A percentile compares a stretch with the other conserved stretches of the same genome.
phyloP scores from a whole-genome alignment of 2,888 invertebrate species.

The Aspidiotus rigidus region DNA sequence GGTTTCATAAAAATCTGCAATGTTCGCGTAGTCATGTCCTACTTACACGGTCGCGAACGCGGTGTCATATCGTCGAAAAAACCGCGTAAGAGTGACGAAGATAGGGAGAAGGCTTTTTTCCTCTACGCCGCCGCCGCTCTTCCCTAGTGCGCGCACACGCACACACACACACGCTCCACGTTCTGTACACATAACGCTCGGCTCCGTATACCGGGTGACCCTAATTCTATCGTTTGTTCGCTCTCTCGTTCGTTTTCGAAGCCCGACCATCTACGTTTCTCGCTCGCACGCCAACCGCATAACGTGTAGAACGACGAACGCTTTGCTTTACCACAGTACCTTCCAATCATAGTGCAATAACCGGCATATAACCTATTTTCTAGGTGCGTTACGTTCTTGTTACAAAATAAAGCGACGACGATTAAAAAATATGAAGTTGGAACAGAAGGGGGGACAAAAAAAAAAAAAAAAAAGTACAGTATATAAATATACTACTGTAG shows the following conservation, averaged over 20 bases:
- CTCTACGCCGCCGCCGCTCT: slow-evolving; percentile 9
- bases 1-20: slow-evolving; percentile 29
- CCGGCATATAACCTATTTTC: slow-evolving; percentile 31
- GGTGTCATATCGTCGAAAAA: not conserved
- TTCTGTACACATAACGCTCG: slow-evolving; percentile 9
- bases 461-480: not conserved
- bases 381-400: slow-evolving; percentile 27
- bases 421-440: slow-evolving; percentile 7
- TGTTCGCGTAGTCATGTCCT: slow-evolving; percentile 24
- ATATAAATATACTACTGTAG: not conserved
- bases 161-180: slow-evolving; percentile 7
- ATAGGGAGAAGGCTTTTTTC: slow-evolving; percentile 20
- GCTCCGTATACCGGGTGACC: slow-evolving; percentile 23
- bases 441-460: not conserved
- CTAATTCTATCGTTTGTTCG: slow-evolving; percentile 21
- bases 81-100: not conserved
- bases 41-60: slow-evolving; percentile 16
- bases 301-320: not conserved
- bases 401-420: slow-evolving; percentile 23
- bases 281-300: not conserved
- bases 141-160: not conserved
- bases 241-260: not conserved
- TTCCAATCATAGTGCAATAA: slow-evolving; percentile 29
- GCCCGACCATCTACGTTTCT: slow-evolving; percentile 8
- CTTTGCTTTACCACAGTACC: slow-evolving; percentile 9